phyloP scores from a whole-genome alignment of 2,113 vertebrate species.

The Megaceryle torquata region DNA sequence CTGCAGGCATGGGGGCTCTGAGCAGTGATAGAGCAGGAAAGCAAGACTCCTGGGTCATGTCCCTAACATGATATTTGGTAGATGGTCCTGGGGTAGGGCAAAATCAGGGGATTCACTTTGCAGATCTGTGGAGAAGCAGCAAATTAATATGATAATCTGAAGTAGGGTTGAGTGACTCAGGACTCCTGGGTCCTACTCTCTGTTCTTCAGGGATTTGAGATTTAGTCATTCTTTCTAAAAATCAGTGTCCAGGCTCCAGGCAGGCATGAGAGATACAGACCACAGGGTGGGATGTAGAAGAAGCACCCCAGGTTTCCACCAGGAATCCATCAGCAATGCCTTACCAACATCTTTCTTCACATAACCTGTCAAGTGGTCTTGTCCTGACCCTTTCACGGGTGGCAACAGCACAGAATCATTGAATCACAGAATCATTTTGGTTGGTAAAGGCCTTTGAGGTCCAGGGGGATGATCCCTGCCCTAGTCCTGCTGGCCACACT shows the following conservation, averaged over 20 bases:
- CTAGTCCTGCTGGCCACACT: too few species aligned
- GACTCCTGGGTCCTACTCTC: not conserved
- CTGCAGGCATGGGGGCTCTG: not conserved
- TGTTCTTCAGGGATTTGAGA: not conserved
- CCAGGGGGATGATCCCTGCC: too few species aligned
- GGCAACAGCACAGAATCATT: not conserved
- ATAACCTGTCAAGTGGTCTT: not conserved
- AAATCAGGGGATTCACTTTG: not conserved
- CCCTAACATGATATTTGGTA: rapidly evolving
- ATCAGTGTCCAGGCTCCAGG: not conserved
- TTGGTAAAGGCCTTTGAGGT: not conserved
- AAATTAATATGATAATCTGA: not conserved
- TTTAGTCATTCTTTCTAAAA: not conserved
- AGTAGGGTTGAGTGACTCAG: not conserved
- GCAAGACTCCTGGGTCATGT: not conserved
- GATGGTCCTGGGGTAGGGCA: not conserved
- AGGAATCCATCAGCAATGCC: rapidly evolving
- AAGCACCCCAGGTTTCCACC: not conserved
- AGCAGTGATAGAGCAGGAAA: not conserved
- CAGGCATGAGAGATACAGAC: not conserved
- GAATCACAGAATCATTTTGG: not conserved
- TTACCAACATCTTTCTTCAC: rapidly evolving
- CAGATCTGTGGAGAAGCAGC: not conserved
- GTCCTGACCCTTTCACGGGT: not conserved
- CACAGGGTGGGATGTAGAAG: not conserved